Evolutionary conservation across 1,140 invertebrate genomes (phyloP).

Genomic region (Mactra quadrangularis): DNA sequence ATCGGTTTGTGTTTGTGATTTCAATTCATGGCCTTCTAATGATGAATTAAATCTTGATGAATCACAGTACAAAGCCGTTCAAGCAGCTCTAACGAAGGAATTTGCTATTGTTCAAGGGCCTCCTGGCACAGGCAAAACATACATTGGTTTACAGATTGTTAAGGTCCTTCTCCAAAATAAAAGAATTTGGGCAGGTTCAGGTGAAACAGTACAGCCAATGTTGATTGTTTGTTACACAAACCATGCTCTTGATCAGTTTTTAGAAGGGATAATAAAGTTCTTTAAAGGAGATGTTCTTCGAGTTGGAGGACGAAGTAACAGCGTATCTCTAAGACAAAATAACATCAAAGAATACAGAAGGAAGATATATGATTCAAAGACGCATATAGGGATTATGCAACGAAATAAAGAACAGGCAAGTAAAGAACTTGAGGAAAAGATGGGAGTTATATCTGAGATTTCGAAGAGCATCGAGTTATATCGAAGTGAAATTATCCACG

Average conservation of each 20-base stretch:
- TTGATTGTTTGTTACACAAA: slow-evolving; percentile 94
- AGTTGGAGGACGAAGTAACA: slow-evolving; percentile 87
- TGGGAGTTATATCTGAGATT: neutral
- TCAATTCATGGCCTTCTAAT: slow-evolving; percentile 70
- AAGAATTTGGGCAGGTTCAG: slow-evolving; percentile 60
- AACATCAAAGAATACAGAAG: slow-evolving; percentile 16
- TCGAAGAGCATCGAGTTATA: slow-evolving; percentile 1
- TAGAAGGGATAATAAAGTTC: slow-evolving; percentile 86
- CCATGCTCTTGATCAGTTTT: slow-evolving; percentile 94
- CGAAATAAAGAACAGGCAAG: neutral
- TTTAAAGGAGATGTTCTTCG: slow-evolving; percentile 85
- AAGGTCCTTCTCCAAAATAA: slow-evolving; percentile 80
- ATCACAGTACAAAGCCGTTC: slow-evolving; percentile 83
- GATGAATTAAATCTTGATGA: slow-evolving; percentile 79
- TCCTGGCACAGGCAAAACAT: slow-evolving; percentile 82
- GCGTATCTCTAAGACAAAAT: neutral
- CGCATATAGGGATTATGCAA: slow-evolving; percentile 21
- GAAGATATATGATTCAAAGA: neutral
- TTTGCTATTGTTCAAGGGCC: slow-evolving; percentile 89
- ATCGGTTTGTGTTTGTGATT: slow-evolving; percentile 6
- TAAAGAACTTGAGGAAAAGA: neutral
- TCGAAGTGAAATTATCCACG: neutral
- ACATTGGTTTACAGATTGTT: slow-evolving; percentile 82
- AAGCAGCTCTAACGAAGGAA: slow-evolving; percentile 83
- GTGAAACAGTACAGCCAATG: slow-evolving; percentile 85